Evolutionary conservation across 2,797 vertebrate genomes (phyloP).

Genomic region (Salmo trutta): DNA sequence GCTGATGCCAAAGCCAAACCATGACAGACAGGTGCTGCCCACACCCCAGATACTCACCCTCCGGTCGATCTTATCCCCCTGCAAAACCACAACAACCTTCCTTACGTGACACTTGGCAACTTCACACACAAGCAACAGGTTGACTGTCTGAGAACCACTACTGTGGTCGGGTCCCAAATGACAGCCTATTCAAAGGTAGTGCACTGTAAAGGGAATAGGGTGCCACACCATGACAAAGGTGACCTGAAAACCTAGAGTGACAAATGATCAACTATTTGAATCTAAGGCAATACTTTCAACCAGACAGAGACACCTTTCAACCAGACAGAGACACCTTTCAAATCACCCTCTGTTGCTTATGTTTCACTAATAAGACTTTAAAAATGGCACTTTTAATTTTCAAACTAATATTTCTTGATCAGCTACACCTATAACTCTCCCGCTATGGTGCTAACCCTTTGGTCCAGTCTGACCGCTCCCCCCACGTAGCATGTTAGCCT

Average conservation of each 20-base stretch:
- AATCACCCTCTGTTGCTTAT: too few relatives aligned
- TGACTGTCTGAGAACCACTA: not conserved
- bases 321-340: too few relatives aligned
- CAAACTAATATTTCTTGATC: too few relatives aligned
- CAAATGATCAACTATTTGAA: too few relatives aligned
- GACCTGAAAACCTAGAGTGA: too few relatives aligned
- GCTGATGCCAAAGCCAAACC: conserved; percentile 66
- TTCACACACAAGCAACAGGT: not conserved
- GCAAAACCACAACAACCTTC: conserved; percentile 89
- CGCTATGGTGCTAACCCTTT: too few relatives aligned
- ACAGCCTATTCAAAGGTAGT: not conserved
- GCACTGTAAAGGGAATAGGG: not conserved
- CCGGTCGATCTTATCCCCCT: conserved; percentile 99
- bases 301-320: too few relatives aligned
- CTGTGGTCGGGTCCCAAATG: not conserved
- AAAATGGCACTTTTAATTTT: too few relatives aligned
- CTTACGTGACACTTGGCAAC: conserved; percentile 23
- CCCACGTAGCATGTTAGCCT: not conserved
- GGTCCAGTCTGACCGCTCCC: not conserved
- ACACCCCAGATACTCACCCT: conserved; percentile 89
- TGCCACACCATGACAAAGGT: too few relatives aligned
- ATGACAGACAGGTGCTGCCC: conserved; percentile 62
- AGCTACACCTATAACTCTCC: too few relatives aligned
- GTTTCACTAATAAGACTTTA: too few relatives aligned
- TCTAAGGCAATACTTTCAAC: too few relatives aligned